These are phyloP conservation scores for Heterodera filipjevi DNA, from an alignment of 2,888 invertebrate species.

Conservation along the genomic window DNA sequence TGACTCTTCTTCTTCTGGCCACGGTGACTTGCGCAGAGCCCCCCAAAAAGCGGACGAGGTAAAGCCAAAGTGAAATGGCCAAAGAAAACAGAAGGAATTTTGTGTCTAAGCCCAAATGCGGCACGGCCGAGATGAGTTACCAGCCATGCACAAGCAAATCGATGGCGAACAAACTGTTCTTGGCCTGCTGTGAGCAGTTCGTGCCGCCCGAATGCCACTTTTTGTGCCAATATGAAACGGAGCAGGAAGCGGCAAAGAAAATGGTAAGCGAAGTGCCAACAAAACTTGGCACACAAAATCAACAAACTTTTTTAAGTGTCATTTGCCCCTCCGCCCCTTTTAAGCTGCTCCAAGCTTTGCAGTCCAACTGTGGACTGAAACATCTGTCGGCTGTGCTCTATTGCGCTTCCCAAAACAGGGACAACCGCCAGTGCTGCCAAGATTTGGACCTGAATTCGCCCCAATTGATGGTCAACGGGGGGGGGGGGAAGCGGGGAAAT, in stretches of 20 bases:
- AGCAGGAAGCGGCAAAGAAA: slow-evolving; percentile 47
- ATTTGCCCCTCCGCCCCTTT: neutral
- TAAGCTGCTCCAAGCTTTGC: slow-evolving; percentile 7
- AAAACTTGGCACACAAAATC: too few species aligned
- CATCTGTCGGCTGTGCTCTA: slow-evolving; percentile 55
- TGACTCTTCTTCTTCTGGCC: neutral
- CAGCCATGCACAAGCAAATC: slow-evolving; percentile 57
- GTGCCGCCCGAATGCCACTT: slow-evolving; percentile 60
- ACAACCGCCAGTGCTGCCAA: slow-evolving; percentile 61
- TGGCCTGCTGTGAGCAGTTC: slow-evolving; percentile 56
- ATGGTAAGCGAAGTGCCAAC: slow-evolving; percentile 42
- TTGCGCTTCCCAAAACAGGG: slow-evolving; percentile 62
- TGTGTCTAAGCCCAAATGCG: slow-evolving; percentile 29
- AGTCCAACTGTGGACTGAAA: slow-evolving; percentile 46
- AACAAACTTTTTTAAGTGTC: too few species aligned
- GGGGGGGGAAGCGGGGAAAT: neutral
- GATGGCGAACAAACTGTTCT: slow-evolving; percentile 59
- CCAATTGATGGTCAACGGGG: slow-evolving; percentile 41
- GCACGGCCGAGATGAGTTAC: slow-evolving; percentile 33
- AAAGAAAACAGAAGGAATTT: slow-evolving; percentile 13
- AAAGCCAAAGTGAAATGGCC: neutral
- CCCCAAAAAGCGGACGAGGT: slow-evolving; percentile 11
- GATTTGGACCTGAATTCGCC: slow-evolving; percentile 54
- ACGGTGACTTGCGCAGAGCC: slow-evolving; percentile 7
- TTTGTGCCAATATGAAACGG: slow-evolving; percentile 57